A percentile compares a stretch with the other conserved stretches of the same genome.
Evolutionary conservation across 2,113 vertebrate genomes (phyloP).

Genomic region (Periophthalmus modestus): DNA sequence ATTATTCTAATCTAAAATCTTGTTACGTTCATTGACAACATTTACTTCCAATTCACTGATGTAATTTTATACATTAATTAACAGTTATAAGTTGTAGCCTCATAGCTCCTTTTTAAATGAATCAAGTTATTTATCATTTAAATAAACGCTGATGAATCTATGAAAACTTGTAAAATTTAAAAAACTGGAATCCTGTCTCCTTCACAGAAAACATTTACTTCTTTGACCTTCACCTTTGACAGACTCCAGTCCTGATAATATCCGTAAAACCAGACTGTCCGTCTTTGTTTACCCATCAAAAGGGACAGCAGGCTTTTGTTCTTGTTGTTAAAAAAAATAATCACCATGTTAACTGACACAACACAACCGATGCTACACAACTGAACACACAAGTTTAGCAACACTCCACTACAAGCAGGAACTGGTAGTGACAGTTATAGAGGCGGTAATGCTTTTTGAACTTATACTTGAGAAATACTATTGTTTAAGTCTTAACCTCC

Average conservation of each 20-base stretch:
- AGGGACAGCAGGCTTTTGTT: background rate
- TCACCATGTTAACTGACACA: background rate
- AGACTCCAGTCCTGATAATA: background rate
- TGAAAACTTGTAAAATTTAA: background rate
- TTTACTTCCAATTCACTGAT: no score
- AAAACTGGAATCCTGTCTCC: background rate
- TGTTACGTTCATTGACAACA: no score
- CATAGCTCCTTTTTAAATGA: no score
- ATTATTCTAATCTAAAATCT: no score
- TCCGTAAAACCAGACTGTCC: background rate
- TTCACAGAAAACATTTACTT: background rate
- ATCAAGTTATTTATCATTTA: no score
- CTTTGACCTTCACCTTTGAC: background rate
- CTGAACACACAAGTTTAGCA: background rate
- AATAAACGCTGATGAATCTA: background rate
- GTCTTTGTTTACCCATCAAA: constrained; percentile 5
- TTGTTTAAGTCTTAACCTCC: background rate
- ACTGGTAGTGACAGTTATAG: background rate
- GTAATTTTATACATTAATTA: no score
- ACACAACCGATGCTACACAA: background rate
- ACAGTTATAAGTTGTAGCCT: no score
- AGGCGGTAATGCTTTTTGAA: background rate
- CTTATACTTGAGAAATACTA: background rate
- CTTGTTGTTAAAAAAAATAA: constrained; percentile 4
- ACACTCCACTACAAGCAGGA: background rate